phyloP scores from a whole-genome alignment of 2,797 vertebrate genomes.

The Manis javanica region DNA sequence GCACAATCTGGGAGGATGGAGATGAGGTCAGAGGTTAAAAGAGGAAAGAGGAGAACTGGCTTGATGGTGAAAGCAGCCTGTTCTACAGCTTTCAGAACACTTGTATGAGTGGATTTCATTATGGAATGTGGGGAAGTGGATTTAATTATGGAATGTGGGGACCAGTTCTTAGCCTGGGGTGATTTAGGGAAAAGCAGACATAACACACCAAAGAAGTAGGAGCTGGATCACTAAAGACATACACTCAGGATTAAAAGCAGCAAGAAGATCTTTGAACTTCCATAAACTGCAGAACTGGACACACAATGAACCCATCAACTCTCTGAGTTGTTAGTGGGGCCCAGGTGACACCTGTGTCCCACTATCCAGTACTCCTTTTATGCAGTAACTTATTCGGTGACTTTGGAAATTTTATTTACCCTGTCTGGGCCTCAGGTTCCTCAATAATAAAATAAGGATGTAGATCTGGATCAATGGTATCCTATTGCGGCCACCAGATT shows the following conservation, averaged over 20 bases:
- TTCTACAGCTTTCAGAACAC: not conserved
- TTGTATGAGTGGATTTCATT: not conserved
- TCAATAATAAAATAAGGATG: not conserved
- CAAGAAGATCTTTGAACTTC: not conserved
- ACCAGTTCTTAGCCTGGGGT: not conserved
- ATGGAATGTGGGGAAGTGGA: not conserved
- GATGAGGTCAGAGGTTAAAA: not conserved
- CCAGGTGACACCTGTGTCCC: not conserved
- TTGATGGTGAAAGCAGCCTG: not conserved
- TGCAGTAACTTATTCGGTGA: not conserved
- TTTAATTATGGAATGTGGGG: not conserved
- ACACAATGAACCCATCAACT: not conserved
- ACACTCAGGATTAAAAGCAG: not conserved
- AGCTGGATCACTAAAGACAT: not conserved
- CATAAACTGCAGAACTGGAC: not conserved
- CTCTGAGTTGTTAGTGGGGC: not conserved
- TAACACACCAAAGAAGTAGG: not conserved
- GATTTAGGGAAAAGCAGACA: not conserved
- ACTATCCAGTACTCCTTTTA: not conserved
- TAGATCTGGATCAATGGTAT: not conserved
- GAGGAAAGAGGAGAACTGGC: not conserved
- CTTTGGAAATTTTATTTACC: not conserved
- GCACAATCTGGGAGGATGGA: not conserved
- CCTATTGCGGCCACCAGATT: not conserved
- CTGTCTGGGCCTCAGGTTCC: not conserved